A percentile compares a stretch with the other conserved stretches of the same genome.
Evolutionary conservation across 2,888 invertebrate species (phyloP).

Genomic region (Heliothis peltigera): DNA sequence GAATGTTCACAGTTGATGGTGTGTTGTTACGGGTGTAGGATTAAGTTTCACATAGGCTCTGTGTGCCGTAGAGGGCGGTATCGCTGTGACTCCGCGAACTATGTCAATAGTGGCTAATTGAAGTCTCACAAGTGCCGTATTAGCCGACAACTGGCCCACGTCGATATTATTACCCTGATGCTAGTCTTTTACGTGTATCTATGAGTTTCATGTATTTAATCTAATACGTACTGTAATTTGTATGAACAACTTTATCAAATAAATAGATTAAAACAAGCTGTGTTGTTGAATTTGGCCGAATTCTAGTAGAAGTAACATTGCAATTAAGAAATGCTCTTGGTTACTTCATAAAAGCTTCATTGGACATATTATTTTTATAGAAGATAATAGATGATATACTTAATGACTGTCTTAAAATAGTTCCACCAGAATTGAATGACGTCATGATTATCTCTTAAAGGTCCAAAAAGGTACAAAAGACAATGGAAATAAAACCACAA

Average conservation of each 20-base stretch:
- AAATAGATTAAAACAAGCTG: neutral
- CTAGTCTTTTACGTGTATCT: constrained; percentile 58
- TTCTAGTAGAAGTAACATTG: too few relatives aligned
- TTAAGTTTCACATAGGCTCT: constrained; percentile 20
- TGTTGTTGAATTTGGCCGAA: neutral
- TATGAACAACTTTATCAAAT: neutral
- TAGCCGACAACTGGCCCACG: constrained; percentile 70
- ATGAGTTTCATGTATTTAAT: constrained; percentile 73
- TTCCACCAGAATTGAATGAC: neutral
- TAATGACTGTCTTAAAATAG: too few relatives aligned
- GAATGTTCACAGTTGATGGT: neutral
- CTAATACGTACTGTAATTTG: constrained; percentile 63
- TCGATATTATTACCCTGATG: constrained; percentile 67
- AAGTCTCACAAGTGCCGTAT: constrained; percentile 80
- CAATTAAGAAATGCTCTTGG: too few relatives aligned
- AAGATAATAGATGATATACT: too few relatives aligned
- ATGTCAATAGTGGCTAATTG: constrained; percentile 85
- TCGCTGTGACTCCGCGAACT: constrained; percentile 71
- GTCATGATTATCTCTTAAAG: too few relatives aligned
- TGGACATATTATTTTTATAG: too few relatives aligned
- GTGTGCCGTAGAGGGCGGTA: constrained; percentile 63
- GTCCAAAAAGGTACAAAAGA: too few relatives aligned
- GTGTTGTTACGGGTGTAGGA: constrained; percentile 2
- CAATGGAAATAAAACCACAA: constrained; percentile 18
- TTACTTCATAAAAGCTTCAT: too few relatives aligned